A percentile compares a stretch with the other conserved stretches of the same genome.
phyloP scores from a whole-genome alignment of 2,888 invertebrate genomes.

The Nephrotoma guestfalica region DNA sequence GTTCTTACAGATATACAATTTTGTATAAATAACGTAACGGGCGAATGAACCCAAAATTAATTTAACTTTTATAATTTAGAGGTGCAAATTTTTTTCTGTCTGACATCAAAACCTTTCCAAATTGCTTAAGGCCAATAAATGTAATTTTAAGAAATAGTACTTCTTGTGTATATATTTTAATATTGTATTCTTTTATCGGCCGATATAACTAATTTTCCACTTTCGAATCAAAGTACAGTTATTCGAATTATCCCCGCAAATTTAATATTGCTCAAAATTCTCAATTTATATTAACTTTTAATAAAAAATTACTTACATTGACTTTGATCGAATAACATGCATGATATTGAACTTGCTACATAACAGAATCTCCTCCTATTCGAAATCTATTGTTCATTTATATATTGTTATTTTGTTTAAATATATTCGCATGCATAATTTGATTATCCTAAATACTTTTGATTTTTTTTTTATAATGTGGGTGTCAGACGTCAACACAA shows the following conservation, averaged over 20 bases:
- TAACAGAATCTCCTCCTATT: neutral
- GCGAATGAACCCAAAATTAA: neutral
- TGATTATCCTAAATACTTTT: neutral
- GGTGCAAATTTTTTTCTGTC: neutral
- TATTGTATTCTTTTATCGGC: neutral
- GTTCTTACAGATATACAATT: neutral
- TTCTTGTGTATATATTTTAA: neutral
- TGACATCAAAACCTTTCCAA: neutral
- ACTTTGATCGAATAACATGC: neutral
- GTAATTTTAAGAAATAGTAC: neutral
- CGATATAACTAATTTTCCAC: neutral
- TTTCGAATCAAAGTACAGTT: neutral
- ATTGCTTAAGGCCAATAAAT: neutral
- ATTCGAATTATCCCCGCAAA: neutral
- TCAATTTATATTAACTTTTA: neutral
- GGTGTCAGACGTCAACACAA: neutral
- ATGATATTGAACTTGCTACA: neutral
- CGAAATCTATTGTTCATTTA: neutral
- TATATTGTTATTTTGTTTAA: neutral
- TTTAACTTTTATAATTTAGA: neutral
- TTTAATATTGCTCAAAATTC: neutral
- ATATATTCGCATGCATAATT: neutral
- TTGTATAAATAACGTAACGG: neutral
- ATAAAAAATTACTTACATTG: neutral
- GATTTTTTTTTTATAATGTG: neutral